Evolutionary conservation across 2,113 vertebrate genomes (phyloP).

Genomic region (Oxygymnocypris stewartii): DNA sequence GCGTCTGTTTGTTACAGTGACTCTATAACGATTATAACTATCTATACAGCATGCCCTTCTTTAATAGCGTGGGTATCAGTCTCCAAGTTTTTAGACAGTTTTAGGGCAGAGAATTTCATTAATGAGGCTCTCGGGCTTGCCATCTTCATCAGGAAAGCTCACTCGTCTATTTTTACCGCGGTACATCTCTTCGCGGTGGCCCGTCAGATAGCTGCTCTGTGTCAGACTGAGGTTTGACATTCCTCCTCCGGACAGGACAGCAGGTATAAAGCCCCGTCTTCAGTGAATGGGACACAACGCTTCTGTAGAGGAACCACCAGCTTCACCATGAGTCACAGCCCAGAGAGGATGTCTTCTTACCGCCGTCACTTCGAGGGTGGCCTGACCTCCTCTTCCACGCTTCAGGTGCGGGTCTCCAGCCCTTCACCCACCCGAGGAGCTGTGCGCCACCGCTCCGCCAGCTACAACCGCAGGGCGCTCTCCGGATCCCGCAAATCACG

Average conservation of each 20-base stretch:
- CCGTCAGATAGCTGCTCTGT: conserved; percentile 69
- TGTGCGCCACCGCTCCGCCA: conserved; percentile 68
- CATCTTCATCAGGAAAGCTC: conserved; percentile 47
- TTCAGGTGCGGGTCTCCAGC: conserved; percentile 67
- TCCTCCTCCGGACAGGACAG: conserved; percentile 55
- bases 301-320: background rate
- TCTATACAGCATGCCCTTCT: background rate
- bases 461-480: conserved; percentile 63
- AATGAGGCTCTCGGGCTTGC: background rate
- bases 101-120: conserved; percentile 14
- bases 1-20: background rate
- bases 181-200: conserved; percentile 58
- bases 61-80: background rate
- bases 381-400: conserved; percentile 44
- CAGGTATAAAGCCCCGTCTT: conserved; percentile 60
- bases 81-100: background rate
- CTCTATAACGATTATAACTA: background rate
- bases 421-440: conserved; percentile 68
- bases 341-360: conserved; percentile 78
- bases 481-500: conserved; percentile 60
- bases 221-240: conserved; percentile 71
- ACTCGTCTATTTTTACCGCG: conserved; percentile 60
- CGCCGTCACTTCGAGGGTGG: conserved; percentile 73
- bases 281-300: conserved; percentile 9
- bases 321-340: conserved; percentile 72